Base-by-base conservation (phyloP, 2,113 vertebrate species). In the Podarcis cretensis region DNA sequence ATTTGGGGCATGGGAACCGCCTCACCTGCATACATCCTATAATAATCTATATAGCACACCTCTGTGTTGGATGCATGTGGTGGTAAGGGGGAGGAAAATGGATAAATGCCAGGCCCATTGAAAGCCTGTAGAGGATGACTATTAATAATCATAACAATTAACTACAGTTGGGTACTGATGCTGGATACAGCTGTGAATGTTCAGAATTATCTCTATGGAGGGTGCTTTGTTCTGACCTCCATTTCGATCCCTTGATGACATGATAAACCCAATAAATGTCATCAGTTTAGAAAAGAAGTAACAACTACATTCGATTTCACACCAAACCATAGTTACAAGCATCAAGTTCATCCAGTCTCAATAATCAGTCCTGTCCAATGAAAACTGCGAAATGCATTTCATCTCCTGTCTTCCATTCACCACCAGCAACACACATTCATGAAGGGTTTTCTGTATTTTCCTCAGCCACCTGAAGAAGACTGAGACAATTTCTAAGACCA, bases 1-100 rank as follows among this genome's bases (percentile, higher is more conserved):
- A 54, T 0, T 0, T 6, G 81, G 87, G 91, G 37, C 32, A 65
- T 25, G 54, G 59, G 48, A 35, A 30, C 5, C 1, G 3, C 81
- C 0, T 12, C 2, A 0, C 23, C 14, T 75, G 32, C 76, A 63
- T 20, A 0, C 0, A 6, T 66, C 89, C 85, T 3, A 12, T 73
- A 84, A 68, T 83, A 59, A 54, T 84, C 73, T 80, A 43, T 80
- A 43, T 63, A 85, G 20, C 21, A 57, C 8, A 69, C 0, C 1
- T 0, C 84, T 0, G 66, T 43, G 54, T 35, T 3, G 75, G 73
- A 5, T 1, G 0, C 66, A 75, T 18, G 0, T 86, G 81, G 78
- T 77, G 86, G 35, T 48, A 2, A 54, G n/a, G 5, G 18, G 16
- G 73, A 65, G 3, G 7, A 0, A 2, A 30, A 71, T 16, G 12